Conservation (phyloP, 2,113 vertebrate genomes). For the Galbula dea region DNA sequence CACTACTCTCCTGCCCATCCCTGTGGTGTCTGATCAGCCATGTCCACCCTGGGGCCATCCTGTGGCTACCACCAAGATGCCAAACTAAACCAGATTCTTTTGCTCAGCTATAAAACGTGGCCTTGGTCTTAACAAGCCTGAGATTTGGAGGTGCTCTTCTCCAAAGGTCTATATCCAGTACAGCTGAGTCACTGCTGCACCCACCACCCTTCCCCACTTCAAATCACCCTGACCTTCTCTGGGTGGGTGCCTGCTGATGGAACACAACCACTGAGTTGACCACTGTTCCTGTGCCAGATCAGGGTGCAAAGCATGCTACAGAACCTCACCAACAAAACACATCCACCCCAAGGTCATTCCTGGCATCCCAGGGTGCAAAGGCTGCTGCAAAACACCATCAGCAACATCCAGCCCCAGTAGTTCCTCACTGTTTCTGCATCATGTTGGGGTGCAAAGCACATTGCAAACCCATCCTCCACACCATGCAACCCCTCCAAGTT, state of each 20-base stretch:
- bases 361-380: too few species aligned
- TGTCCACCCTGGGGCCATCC: neutral
- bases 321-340: too few species aligned
- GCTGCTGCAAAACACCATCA: too few species aligned
- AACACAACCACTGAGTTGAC: neutral
- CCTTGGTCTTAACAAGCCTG: neutral
- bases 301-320: neutral
- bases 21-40: accelerated
- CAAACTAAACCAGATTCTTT: neutral
- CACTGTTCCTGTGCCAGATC: neutral
- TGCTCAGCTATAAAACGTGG: neutral
- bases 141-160: neutral
- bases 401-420: too few species aligned
- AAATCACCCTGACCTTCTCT: neutral
- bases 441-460: too few species aligned
- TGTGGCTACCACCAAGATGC: neutral
- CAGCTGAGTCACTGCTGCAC: accelerated
- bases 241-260: accelerated
- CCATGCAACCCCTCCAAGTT: too few species aligned
- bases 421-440: neutral
- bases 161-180: neutral
- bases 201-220: accelerated
- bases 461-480: too few species aligned
- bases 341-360: too few species aligned
- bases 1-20: neutral